A percentile compares a stretch with the other conserved stretches of the same genome.
Conservation (phyloP, 2,888 invertebrate genomes). For the Meandrusa payeni region DNA sequence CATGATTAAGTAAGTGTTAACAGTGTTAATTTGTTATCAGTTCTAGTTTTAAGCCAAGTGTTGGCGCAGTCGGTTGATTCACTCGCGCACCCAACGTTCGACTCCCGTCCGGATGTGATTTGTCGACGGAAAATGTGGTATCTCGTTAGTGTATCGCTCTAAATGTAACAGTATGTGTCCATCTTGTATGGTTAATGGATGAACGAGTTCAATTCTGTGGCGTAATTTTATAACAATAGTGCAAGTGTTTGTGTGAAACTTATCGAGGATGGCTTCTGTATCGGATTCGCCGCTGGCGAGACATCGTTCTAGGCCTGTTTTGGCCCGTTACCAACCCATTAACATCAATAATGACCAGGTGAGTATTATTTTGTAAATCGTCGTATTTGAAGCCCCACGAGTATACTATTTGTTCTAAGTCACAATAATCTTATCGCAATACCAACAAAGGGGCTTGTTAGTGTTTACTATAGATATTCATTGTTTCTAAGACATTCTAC, state of each 20-base stretch:
- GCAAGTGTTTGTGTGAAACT: constrained; percentile 18
- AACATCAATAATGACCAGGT: constrained; percentile 56
- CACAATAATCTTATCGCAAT: constrained; percentile 27
- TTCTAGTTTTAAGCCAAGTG: constrained; percentile 45
- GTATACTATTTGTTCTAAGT: constrained; percentile 20
- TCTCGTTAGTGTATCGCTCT: constrained; percentile 60
- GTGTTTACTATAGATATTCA: constrained; percentile 19
- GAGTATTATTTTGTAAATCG: constrained; percentile 31
- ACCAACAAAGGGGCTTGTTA: constrained; percentile 12
- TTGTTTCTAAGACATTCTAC: constrained; percentile 7
- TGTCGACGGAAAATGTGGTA: constrained; percentile 76
- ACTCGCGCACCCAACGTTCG: constrained; percentile 61
- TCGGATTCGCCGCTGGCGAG: constrained; percentile 65
- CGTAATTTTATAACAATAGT: constrained; percentile 24
- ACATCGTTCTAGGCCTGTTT: constrained; percentile 64
- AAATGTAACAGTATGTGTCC: constrained; percentile 71
- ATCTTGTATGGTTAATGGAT: constrained; percentile 54
- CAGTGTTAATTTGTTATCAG: constrained; percentile 55
- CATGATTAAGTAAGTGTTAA: constrained; percentile 35
- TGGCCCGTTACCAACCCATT: constrained; percentile 64
- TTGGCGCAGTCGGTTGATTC: constrained; percentile 60
- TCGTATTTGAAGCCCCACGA: too few relatives aligned
- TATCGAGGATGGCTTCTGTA: constrained; percentile 55
- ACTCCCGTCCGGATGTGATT: constrained; percentile 76
- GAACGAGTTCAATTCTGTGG: constrained; percentile 35